A percentile compares a stretch with the other conserved stretches of the same genome.
Conservation (phyloP, 2,888 invertebrate genomes). For the Rhagonycha lutea region DNA sequence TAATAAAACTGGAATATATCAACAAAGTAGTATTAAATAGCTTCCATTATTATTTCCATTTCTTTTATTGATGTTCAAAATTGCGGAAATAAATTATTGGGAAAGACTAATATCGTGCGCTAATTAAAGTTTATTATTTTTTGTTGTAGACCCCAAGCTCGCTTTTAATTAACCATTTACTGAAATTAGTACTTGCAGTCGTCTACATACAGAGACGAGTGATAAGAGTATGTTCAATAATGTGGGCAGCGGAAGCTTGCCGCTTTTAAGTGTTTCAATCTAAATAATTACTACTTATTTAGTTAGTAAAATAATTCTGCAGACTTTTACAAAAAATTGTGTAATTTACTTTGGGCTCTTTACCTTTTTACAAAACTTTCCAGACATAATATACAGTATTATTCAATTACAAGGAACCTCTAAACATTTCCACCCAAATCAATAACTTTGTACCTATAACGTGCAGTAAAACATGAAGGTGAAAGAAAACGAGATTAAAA, state of each 20-base stretch:
- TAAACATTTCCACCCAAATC: neutral
- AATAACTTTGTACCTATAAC: neutral
- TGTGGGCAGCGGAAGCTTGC: slow-evolving; percentile 39
- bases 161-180: neutral
- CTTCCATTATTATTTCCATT: neutral
- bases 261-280: slow-evolving; percentile 35
- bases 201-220: neutral
- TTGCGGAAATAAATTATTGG: too few relatives aligned
- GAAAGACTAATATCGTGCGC: neutral
- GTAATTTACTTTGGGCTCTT: neutral
- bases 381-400: too few relatives aligned
- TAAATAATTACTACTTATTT: slow-evolving; percentile 39
- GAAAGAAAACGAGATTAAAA: neutral
- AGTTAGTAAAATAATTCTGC: slow-evolving; percentile 12
- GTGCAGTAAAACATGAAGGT: neutral
- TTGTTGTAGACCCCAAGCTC: neutral
- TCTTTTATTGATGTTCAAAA: neutral
- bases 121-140: neutral
- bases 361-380: too few relatives aligned
- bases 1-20: neutral
- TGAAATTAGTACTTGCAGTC: neutral
- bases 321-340: neutral
- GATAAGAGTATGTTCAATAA: slow-evolving; percentile 5
- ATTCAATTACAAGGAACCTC: too few relatives aligned
- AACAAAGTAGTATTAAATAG: neutral